Conservation (phyloP, 2,113 vertebrate genomes). For the Acrocephalus kingi region DNA sequence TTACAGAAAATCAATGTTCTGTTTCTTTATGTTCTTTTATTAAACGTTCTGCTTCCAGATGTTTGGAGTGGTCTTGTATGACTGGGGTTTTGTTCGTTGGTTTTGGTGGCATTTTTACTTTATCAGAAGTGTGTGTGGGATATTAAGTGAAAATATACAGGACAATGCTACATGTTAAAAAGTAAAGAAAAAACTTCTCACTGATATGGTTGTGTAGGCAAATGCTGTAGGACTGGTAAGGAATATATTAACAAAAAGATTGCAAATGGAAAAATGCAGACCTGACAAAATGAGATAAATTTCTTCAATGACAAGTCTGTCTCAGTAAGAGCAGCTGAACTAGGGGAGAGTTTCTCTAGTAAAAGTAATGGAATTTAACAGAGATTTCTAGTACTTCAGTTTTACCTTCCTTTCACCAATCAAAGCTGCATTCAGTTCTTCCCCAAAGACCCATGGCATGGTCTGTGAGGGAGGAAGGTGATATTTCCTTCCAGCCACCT, state of each 20-base stretch:
- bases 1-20: neutral
- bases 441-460: accelerated
- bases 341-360: neutral
- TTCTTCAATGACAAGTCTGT: neutral
- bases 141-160: neutral
- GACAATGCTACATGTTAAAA: neutral
- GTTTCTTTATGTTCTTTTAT: neutral
- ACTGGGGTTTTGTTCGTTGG: neutral
- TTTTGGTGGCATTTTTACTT: neutral
- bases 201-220: neutral
- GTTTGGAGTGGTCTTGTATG: neutral
- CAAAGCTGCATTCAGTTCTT: neutral
- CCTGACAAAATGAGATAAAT: neutral
- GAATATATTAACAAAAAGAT: neutral
- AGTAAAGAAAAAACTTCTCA: neutral
- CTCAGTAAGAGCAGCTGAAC: neutral
- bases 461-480: neutral
- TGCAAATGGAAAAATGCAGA: neutral
- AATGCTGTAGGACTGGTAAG: neutral
- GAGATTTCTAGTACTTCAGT: neutral
- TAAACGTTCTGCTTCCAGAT: neutral
- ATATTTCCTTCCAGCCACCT: neutral
- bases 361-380: neutral
- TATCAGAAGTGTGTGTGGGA: neutral
- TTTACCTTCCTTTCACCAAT: neutral